Conservation (phyloP, 2,797 vertebrate genomes). For the Toxotes lorentzi region DNA sequence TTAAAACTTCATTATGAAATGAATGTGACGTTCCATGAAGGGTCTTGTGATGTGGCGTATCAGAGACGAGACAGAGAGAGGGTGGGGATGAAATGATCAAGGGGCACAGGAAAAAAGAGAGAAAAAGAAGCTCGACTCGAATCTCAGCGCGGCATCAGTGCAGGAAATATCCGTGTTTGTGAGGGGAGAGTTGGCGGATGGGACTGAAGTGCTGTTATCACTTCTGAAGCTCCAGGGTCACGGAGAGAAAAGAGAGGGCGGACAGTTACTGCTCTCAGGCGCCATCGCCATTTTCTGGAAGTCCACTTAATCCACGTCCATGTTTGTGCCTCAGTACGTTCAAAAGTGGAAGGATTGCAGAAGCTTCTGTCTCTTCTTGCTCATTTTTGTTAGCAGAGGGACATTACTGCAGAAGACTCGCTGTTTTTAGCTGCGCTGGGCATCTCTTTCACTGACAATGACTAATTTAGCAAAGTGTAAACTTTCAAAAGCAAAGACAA, state of each 20-base stretch:
- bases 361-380: too few species aligned
- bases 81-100: conserved; percentile 16
- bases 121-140: neutral
- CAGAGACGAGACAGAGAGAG: conserved; percentile 8
- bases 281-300: conserved; percentile 25
- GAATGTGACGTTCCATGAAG: conserved; percentile 57
- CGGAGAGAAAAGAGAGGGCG: neutral
- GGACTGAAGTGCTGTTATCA: conserved; percentile 49
- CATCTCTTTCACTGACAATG: too few species aligned
- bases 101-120: neutral
- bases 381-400: neutral
- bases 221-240: conserved; percentile 47
- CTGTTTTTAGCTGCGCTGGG: too few species aligned
- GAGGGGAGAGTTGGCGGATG: neutral
- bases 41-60: conserved; percentile 53
- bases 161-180: conserved; percentile 64
- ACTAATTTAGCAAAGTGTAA: too few species aligned
- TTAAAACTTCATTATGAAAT: conserved; percentile 72
- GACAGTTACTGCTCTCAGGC: neutral
- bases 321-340: too few species aligned
- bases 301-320: neutral
- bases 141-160: conserved; percentile 55
- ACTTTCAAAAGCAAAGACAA: too few species aligned
- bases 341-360: neutral
- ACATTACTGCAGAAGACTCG: too few species aligned